A percentile compares a stretch with the other conserved stretches of the same genome.
These are phyloP conservation scores for Toxonevra muliebris DNA, from an alignment of 2,888 invertebrate species.

Conservation along the genomic window DNA sequence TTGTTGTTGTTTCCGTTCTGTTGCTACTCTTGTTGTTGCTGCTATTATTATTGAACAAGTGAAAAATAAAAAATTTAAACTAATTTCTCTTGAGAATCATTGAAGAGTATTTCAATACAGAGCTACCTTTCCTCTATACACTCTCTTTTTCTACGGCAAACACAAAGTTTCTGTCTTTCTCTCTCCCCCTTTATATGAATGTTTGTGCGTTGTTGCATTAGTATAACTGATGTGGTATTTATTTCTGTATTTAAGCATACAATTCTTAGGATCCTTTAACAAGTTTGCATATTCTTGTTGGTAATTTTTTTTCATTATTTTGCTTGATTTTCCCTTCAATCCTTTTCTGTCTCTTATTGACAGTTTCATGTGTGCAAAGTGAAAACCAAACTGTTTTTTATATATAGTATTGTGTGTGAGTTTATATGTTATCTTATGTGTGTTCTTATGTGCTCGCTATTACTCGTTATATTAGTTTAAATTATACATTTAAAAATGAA, in stretches of 20 bases:
- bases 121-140: not conserved
- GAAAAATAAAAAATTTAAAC: conserved; percentile 17
- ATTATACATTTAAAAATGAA: too few species aligned
- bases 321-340: too few species aligned
- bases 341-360: not conserved
- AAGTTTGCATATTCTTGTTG: not conserved
- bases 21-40: not conserved
- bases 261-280: not conserved
- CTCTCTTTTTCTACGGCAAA: not conserved
- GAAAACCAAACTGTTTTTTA: too few species aligned
- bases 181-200: not conserved
- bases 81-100: conserved; percentile 25
- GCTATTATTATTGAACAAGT: conserved; percentile 1
- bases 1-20: too few species aligned
- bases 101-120: conserved; percentile 7
- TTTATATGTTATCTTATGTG: too few species aligned
- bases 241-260: too few species aligned
- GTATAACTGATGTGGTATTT: too few species aligned
- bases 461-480: too few species aligned
- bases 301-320: not conserved
- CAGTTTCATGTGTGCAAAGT: not conserved
- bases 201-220: not conserved
- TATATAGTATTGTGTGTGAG: too few species aligned
- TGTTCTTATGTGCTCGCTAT: too few species aligned
- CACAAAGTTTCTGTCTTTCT: not conserved